Base-by-base conservation (phyloP, 2,888 invertebrate genomes). In the Spicauda simplicius region DNA sequence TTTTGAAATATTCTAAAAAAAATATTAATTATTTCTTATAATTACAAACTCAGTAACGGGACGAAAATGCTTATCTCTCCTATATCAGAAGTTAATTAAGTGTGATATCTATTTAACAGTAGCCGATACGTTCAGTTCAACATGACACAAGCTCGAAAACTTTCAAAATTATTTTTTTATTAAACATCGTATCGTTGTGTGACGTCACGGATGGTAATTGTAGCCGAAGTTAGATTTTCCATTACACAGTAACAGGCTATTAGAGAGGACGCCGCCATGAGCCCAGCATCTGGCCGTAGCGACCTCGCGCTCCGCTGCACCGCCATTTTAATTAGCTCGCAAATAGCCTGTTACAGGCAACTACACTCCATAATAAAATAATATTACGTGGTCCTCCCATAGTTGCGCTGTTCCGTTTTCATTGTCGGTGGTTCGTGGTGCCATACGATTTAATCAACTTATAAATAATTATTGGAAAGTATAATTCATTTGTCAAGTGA, bases 281-380 rank as follows among this genome's bases (percentile, higher is more conserved):
- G 25, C 33, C 41, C 30, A 50, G 50, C 45, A 45, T 2, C 18
- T 30, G 25, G 48, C 52, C 52, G 18, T 30, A 18, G 18, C 18
- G 52, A 60, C 33, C 33, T 16, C n/a, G n/a, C 54, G 45, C 62
- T 16, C 5, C 53, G 19, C 54, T 63, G 55, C 52, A 58, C 56
- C 54, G 54, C 54, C 64, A 64, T 69, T 71, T 71, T 69, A 71
- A 71, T 71, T 71, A 71, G 67, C 54, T 65, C 68, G 64, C 64
- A 67, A 69, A 71, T 71, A 67, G 71, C 57, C 71, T 69, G 65
- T 67, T 55, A 14, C 55, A 52, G 25, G 55, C 41, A 55, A 54
- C 53, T 54, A 54, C n/a, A 54, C 53, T 54, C 41, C n/a, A 4
- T 5, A 20, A 0, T n/a, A 33, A 18, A 18, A 57, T 57, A 57